phyloP scores from a whole-genome alignment of 1,140 invertebrate genomes.

The Tetramorium simillimum region DNA sequence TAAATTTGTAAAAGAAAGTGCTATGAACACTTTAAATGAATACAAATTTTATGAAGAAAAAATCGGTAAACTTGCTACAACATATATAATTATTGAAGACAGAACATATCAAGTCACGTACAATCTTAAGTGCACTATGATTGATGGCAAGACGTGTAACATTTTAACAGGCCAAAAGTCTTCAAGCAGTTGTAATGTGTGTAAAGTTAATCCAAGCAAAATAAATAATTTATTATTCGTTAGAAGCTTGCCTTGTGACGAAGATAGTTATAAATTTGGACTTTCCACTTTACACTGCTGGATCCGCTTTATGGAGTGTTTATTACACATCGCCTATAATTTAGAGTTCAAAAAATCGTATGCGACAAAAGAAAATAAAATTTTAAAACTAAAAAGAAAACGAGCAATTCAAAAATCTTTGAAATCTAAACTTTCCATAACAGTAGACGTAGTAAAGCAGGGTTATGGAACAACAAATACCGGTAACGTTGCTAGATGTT shows the following conservation, averaged over 20 bases:
- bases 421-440: neutral
- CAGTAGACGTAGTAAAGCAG: neutral
- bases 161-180: neutral
- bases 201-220: neutral
- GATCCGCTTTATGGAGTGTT: neutral
- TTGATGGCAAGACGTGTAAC: slow-evolving; percentile 2
- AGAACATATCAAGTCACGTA: neutral
- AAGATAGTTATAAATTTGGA: neutral
- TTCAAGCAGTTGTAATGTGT: neutral
- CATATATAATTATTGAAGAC: neutral
- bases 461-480: neutral
- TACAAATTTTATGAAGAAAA: neutral
- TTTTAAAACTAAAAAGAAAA: neutral
- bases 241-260: neutral
- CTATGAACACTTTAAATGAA: neutral
- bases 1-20: slow-evolving; percentile 1
- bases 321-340: neutral
- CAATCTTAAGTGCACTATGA: neutral
- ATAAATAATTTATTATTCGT: neutral
- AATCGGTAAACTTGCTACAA: neutral
- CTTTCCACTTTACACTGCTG: neutral
- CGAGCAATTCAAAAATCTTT: neutral
- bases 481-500: neutral
- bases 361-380: neutral
- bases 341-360: neutral